These are phyloP conservation scores for Steinernema feltiae DNA, from an alignment of 1,140 invertebrate genomes.

Conservation along the genomic window DNA sequence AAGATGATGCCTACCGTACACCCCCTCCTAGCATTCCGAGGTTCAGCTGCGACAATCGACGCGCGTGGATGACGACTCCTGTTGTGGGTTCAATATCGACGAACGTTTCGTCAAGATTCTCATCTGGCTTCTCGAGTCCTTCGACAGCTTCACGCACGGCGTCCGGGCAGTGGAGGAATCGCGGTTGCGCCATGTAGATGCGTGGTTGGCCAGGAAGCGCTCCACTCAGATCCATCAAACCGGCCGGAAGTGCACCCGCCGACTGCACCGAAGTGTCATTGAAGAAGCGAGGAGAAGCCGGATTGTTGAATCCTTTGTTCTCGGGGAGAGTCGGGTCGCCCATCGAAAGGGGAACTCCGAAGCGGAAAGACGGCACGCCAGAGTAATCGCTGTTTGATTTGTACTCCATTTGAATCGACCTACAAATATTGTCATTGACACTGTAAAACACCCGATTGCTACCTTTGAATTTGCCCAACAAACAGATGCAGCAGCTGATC, in stretches of 20 bases:
- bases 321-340: constrained; percentile 39
- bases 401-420: constrained; percentile 47
- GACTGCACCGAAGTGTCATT: constrained; percentile 45
- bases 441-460: constrained; percentile 15
- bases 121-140: constrained; percentile 30
- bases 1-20: constrained; percentile 32
- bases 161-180: constrained; percentile 45
- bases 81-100: constrained; percentile 50
- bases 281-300: constrained; percentile 44
- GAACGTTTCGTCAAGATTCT: constrained; percentile 44
- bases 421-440: constrained; percentile 27
- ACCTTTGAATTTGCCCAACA: constrained; percentile 49
- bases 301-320: constrained; percentile 49
- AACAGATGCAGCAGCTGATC: constrained; percentile 39
- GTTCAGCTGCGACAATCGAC: constrained; percentile 49
- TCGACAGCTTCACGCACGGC: constrained; percentile 34
- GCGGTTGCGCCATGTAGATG: constrained; percentile 51
- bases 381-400: constrained; percentile 3
- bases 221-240: constrained; percentile 46
- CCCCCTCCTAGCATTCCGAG: constrained; percentile 50
- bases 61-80: constrained; percentile 47
- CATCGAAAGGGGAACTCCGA: constrained; percentile 33
- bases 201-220: constrained; percentile 48
- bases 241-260: constrained; percentile 46
- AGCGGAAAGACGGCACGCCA: constrained; percentile 43